A percentile compares a stretch with the other conserved stretches of the same genome.
These are phyloP conservation scores for Folsomia manolachei DNA, from an alignment of 2,888 invertebrate genomes.

Conservation along the genomic window DNA sequence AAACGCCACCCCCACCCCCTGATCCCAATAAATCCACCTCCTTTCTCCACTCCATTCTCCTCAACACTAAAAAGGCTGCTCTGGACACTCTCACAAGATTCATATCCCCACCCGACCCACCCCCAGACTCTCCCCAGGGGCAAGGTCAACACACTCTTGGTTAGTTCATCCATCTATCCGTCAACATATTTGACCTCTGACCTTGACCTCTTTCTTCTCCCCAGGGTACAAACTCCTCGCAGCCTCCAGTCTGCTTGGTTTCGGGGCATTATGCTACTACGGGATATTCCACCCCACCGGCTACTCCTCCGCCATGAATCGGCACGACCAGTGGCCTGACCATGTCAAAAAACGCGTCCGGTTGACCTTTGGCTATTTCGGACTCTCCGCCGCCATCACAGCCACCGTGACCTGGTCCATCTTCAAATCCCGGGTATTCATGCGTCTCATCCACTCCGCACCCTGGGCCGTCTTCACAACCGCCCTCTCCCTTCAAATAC, in stretches of 20 bases:
- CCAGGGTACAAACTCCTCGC: background rate
- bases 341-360: background rate
- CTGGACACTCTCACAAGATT: no score
- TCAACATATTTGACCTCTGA: no score
- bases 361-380: background rate
- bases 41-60: no score
- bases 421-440: background rate
- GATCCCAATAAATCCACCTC: no score
- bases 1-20: no score
- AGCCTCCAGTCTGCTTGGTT: background rate
- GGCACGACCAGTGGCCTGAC: background rate
- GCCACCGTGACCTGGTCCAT: background rate
- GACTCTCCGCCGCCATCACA: background rate
- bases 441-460: background rate
- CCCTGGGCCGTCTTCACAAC: background rate
- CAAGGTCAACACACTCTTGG: no score
- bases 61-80: no score
- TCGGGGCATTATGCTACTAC: background rate
- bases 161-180: no score
- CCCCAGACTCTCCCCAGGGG: no score
- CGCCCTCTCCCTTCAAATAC: background rate
- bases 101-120: no score
- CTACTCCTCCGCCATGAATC: background rate
- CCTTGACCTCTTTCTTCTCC: no score
- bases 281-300: background rate